Conservation (phyloP, 37 sponge, comb jelly and placozoan species). For the Mnemiopsis leidyi region DNA sequence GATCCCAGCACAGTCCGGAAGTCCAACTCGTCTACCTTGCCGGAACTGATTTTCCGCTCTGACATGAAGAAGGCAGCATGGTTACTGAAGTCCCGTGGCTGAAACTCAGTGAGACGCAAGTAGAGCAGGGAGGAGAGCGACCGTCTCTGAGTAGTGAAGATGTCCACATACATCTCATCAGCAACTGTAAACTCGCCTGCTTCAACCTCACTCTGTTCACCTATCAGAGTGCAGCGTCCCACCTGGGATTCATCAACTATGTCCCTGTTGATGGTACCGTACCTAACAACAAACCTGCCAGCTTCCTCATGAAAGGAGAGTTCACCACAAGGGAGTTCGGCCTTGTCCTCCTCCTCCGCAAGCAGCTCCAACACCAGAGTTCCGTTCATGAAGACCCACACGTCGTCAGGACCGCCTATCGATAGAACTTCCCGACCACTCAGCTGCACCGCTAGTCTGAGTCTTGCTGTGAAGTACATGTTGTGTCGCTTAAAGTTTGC, state of each 20-base stretch:
- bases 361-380: background rate
- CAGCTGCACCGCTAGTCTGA: background rate
- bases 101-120: background rate
- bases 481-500: slow-evolving; percentile 44
- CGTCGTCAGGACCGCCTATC: slow-evolving; percentile 53
- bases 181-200: background rate
- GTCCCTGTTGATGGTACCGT: background rate
- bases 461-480: slow-evolving; percentile 59
- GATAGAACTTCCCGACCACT: background rate
- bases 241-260: background rate
- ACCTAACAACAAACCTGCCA: background rate
- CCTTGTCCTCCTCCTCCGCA: slow-evolving; percentile 12
- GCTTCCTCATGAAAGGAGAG: background rate
- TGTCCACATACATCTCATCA: background rate
- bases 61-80: slow-evolving; percentile 1
- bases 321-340: slow-evolving; percentile 8
- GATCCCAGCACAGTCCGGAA: background rate
- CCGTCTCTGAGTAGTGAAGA: slow-evolving; percentile 52
- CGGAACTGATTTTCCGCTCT: background rate
- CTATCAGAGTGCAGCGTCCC: background rate
- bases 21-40: background rate
- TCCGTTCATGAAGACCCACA: slow-evolving; percentile 19
- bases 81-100: background rate
- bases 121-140: background rate
- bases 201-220: background rate